Percentiles rank a stretch among this genome's conserved stretches.
phyloP scores from a whole-genome alignment of 1,140 invertebrate species.

The Hormaphis cornu region DNA sequence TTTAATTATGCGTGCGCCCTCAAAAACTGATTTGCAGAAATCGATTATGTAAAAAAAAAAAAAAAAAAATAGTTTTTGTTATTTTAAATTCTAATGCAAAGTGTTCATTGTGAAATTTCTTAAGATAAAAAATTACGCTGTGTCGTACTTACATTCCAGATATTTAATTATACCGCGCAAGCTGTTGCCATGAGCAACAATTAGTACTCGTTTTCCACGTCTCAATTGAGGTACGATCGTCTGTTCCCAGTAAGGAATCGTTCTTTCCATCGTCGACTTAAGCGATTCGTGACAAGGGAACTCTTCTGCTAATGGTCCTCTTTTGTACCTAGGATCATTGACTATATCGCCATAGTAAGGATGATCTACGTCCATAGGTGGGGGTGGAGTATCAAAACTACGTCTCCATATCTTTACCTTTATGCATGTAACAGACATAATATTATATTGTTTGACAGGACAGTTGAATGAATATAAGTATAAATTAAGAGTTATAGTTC shows the following conservation, averaged over 20 bases:
- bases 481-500: too few relatives aligned
- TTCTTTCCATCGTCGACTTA: conserved; percentile 80
- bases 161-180: conserved; percentile 90
- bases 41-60: too few relatives aligned
- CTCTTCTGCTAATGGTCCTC: conserved; percentile 63
- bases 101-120: too few relatives aligned
- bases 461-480: too few relatives aligned
- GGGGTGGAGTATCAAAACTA: conserved; percentile 86
- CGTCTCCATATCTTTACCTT: conserved; percentile 86
- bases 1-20: too few relatives aligned
- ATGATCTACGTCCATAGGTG: conserved; percentile 74
- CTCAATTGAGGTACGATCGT: conserved; percentile 84
- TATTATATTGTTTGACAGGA: too few relatives aligned
- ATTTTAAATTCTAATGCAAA: too few relatives aligned
- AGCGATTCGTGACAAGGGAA: conserved; percentile 89
- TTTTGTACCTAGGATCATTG: conserved; percentile 68
- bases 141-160: conserved; percentile 65
- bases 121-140: conserved; percentile 37
- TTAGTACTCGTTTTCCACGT: conserved; percentile 78
- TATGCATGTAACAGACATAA: too few relatives aligned
- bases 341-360: conserved; percentile 73
- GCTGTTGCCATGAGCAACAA: conserved; percentile 92
- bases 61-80: too few relatives aligned
- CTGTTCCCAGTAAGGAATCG: conserved; percentile 89
- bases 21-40: too few relatives aligned